Base-by-base conservation (phyloP, 2,888 invertebrate genomes). In the Baccha elongata region DNA sequence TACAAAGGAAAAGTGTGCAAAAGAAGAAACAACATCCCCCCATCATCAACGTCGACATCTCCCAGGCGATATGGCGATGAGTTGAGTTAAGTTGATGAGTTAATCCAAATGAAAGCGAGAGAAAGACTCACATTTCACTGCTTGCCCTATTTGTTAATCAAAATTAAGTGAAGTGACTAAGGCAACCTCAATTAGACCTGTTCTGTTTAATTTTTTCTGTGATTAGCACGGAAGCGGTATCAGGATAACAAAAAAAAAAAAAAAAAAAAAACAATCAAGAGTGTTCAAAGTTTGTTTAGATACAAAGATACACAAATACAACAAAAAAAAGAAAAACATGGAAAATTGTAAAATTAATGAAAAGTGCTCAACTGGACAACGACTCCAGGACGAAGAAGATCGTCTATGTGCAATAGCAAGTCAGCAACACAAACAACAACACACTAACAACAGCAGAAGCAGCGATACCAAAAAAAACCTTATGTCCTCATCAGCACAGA, bases 311-410 rank as follows among this genome's bases (percentile, higher is more conserved):
- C 2, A 50, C 32, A 3, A 67, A 73, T 32, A 40, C 15, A 42
- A 40, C 4, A 29, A 52, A 52, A 52, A 53, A 53, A 37, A 71
- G 26, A 69, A 64, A 69, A 71, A 55, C 69, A 69, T 69, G 64
- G 72, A 74, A 81, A 75, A 71, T 29, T 42, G 76, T 81, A 69
- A 75, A 81, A 81, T 75, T 81, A 75, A 81, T 74, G 69, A 78
- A 65, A 81, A 84, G 72, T 83, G 83, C 60, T 84, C 85, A 74
- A 84, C 83, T 85, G 81, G 84, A 80, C 84, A 80, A 71, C 72
- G 71, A 78, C 73, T 78, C 48, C 53, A 75, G 50, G 52, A 62
- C 52, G 65, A 79, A 32, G 67, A 72, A 37, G 81, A 81, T 71
- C 83, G 83, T 68, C 78, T 83, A 50, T 73, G 83, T 78, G 68